phyloP scores from a whole-genome alignment of 2,888 invertebrate species.

The Hypselothyrea guttata region DNA sequence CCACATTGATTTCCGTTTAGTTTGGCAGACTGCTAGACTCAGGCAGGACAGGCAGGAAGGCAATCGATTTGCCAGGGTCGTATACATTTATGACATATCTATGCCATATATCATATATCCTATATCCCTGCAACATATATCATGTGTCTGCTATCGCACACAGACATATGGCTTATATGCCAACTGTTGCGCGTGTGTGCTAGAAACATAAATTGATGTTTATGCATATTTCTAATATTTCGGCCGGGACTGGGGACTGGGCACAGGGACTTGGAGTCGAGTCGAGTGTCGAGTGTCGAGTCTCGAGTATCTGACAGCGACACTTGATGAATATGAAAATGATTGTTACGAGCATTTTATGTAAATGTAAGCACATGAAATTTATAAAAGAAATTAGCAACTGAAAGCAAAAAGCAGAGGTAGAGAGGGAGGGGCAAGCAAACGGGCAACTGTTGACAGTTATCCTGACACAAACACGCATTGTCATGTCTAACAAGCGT shows the following conservation, averaged over 20 bases:
- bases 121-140: conserved; percentile 12
- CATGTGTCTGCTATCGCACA: conserved; percentile 15
- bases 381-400: conserved; percentile 74
- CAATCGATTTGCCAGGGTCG: conserved; percentile 45
- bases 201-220: conserved; percentile 24
- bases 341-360: conserved; percentile 60
- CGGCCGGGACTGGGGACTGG: conserved; percentile 10
- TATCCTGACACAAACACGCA: conserved; percentile 76
- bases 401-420: conserved; percentile 33
- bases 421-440: not conserved
- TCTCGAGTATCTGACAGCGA: conserved; percentile 24
- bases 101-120: conserved; percentile 40
- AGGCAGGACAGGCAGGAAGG: conserved; percentile 29
- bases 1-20: conserved; percentile 56
- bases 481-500: conserved; percentile 75
- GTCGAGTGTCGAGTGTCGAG: not conserved
- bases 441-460: conserved; percentile 68
- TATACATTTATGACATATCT: conserved; percentile 54
- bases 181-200: conserved; percentile 9
- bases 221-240: conserved; percentile 32
- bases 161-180: conserved; percentile 4
- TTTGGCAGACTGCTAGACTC: conserved; percentile 28
- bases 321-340: conserved; percentile 53
- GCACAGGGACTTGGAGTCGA: too few relatives aligned
- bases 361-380: conserved; percentile 64